Base-by-base conservation (phyloP, 2,888 invertebrate genomes). In the Drosophila macrospina region DNA sequence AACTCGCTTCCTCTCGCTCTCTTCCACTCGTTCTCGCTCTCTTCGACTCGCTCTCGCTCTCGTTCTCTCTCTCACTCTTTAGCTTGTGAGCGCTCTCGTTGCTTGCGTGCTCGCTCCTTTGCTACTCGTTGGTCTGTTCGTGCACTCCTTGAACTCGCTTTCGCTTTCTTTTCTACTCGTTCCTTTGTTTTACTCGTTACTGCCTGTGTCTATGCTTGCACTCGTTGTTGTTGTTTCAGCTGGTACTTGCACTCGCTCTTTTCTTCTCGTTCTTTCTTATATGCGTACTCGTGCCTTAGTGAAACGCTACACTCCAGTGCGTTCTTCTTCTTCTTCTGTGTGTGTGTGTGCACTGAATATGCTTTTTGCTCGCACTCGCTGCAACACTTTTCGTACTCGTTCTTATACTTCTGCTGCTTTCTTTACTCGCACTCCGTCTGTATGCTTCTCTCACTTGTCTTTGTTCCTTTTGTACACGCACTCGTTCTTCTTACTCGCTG, bases 1-100 rank as follows among this genome's bases (percentile, higher is more conserved):
- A 5, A n/a, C 13, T 44, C 13, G 32, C 28, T 36, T n/a, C 24
- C 74, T 7, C 28, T 74, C 69, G 56, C 70, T 71, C 48, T 51
- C n/a, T n/a, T n/a, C n/a, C 20, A 42, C 11, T 20, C n/a, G 41
- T 20, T 41, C 4, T 44, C 39, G 32, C 15, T 37, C 36, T 20
- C n/a, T n/a, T n/a, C n/a, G n/a, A 20, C 51, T 26, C 32, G 26
- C 26, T 26, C 26, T 74, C 69, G 56, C 72, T 69, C 10, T 32
- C n/a, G 52, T 47, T 45, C 48, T 62, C 47, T 48, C 48, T 42
- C 16, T 16, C 6, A 3, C 6, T 48, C 6, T n/a, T n/a, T n/a
- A n/a, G n/a, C n/a, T n/a, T n/a, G n/a, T n/a, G n/a, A n/a, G n/a
- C n/a, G 1, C 6, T 15, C 62, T 62, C 57, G 44, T 15, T 47